Evolutionary conservation across 1,140 invertebrate genomes (phyloP).

Genomic region (Drepana arcuata): DNA sequence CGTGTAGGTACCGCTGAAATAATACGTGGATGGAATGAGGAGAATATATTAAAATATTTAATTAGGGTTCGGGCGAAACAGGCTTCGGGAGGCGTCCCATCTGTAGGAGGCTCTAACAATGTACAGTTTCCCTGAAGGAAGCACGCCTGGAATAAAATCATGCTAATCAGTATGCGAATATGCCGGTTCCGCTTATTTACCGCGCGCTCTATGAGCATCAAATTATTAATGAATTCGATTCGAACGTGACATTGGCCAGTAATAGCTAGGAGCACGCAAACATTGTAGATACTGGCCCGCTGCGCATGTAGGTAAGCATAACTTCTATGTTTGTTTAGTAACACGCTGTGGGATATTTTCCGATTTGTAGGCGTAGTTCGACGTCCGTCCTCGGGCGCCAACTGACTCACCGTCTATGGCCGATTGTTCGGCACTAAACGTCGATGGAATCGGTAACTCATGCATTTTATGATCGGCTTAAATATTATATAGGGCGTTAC

Average conservation of each 20-base stretch:
- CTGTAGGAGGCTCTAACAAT: constrained; percentile 27
- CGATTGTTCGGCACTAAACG: constrained; percentile 61
- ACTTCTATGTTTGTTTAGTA: constrained; percentile 20
- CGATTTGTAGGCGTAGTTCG: constrained; percentile 48
- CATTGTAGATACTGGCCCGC: too few species aligned
- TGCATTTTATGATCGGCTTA: constrained; percentile 47
- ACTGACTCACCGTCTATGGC: constrained; percentile 44
- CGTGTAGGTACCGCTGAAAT: constrained; percentile 15
- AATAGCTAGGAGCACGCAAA: constrained; percentile 8
- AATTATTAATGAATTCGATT: constrained; percentile 18
- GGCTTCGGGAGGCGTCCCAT: constrained; percentile 34
- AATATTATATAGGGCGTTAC: constrained; percentile 61
- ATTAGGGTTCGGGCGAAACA: constrained; percentile 37
- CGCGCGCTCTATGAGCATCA: constrained; percentile 17
- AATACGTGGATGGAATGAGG: constrained; percentile 29
- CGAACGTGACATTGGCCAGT: constrained; percentile 14
- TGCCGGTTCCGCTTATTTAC: constrained; percentile 27
- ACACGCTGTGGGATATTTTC: constrained; percentile 36
- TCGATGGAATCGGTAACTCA: constrained; percentile 60
- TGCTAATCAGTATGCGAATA: constrained; percentile 49
- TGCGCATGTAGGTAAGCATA: constrained; percentile 12
- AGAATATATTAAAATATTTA: constrained; percentile 55
- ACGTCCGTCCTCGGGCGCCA: constrained; percentile 41
- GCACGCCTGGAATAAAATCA: constrained; percentile 32
- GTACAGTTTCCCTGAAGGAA: constrained; percentile 39